Evolutionary conservation across 1,140 invertebrate genomes (phyloP).

Genomic region (Drosophila albomicans): DNA sequence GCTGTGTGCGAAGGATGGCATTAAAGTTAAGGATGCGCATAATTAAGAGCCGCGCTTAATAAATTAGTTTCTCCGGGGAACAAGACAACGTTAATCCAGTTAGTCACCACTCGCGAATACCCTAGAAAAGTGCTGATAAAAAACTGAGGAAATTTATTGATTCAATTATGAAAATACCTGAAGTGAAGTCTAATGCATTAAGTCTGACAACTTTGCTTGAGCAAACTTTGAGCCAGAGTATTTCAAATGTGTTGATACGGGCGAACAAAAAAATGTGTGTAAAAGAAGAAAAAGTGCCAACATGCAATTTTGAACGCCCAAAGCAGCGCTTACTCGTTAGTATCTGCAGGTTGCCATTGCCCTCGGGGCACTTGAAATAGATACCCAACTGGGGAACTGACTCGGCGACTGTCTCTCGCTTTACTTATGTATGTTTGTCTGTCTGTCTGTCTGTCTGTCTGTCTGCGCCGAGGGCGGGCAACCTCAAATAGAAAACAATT

Average conservation of each 20-base stretch:
- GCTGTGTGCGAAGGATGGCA: not conserved
- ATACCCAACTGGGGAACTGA: conserved; percentile 55
- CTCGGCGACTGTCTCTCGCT: conserved; percentile 36
- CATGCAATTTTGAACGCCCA: conserved; percentile 66
- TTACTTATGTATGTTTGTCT: not conserved
- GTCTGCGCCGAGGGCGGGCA: conserved; percentile 43
- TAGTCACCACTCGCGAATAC: not conserved
- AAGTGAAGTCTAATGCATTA: conserved; percentile 1
- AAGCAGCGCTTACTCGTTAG: conserved; percentile 67
- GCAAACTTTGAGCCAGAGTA: not conserved
- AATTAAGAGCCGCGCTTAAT: conserved; percentile 23
- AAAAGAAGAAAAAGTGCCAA: conserved; percentile 54
- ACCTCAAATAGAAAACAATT: conserved; percentile 81
- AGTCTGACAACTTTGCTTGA: not conserved
- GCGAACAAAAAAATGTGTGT: not conserved
- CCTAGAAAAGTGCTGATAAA: not conserved
- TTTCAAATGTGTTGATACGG: not conserved
- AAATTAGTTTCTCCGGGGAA: conserved; percentile 22
- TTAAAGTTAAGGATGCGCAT: conserved; percentile 3
- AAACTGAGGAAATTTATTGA: not conserved
- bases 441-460: not conserved
- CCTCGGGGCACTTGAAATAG: conserved; percentile 58
- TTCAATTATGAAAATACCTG: not conserved
- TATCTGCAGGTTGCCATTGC: conserved; percentile 54
- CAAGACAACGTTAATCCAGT: not conserved